Evolutionary conservation across 1,140 invertebrate genomes (phyloP).

Genomic region (Bombus impatiens): DNA sequence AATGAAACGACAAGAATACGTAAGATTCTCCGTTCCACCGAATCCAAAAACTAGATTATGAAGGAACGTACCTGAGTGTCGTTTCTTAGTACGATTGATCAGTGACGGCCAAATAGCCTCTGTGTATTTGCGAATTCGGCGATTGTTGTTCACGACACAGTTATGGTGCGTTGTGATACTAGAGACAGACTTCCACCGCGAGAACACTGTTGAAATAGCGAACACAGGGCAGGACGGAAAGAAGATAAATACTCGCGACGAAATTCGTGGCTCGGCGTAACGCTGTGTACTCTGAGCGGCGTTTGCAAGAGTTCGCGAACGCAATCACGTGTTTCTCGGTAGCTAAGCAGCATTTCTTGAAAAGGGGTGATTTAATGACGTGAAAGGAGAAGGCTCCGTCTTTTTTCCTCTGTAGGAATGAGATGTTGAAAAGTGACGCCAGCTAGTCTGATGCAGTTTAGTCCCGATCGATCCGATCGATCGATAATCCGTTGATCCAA

Average conservation of each 20-base stretch:
- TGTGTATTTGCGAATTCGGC: background rate
- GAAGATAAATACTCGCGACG: background rate
- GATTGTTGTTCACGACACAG: background rate
- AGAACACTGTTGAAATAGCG: too few species aligned
- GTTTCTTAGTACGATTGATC: background rate
- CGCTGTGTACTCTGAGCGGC: slow-evolving; percentile 1
- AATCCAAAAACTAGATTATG: background rate
- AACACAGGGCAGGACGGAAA: background rate
- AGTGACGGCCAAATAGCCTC: background rate
- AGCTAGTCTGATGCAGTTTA: too few species aligned
- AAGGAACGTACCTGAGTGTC: background rate
- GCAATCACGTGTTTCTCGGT: background rate
- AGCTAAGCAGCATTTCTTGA: background rate
- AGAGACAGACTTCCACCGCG: background rate
- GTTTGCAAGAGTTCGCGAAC: rapidly evolving
- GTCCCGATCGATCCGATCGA: background rate
- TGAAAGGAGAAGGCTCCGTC: background rate
- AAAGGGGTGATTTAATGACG: background rate
- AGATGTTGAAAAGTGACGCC: background rate
- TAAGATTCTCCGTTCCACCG: background rate
- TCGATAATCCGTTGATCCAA: background rate
- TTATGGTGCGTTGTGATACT: rapidly evolving
- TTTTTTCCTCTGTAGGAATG: background rate
- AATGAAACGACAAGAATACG: background rate
- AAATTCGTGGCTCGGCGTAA: slow-evolving; percentile 9